Evolutionary conservation across 2,113 vertebrate species (phyloP), one percentile per base, ranked within the genome.

Genomic region (Vulpes vulpes): DNA sequence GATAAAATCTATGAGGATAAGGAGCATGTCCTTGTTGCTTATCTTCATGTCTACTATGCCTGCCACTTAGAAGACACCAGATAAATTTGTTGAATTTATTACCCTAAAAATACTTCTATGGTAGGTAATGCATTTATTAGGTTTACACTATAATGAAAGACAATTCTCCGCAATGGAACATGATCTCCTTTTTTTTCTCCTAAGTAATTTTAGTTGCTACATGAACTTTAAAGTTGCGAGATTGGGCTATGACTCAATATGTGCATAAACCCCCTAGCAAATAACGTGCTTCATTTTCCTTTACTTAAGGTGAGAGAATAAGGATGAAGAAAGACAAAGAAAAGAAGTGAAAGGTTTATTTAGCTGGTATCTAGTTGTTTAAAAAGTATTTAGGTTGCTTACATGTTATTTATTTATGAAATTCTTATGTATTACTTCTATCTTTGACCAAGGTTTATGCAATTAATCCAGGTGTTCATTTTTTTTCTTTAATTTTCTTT

Each of bases 71-170:
- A 53, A 74, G 32, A 49, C 25, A 86, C 64, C 82, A 17, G 17
- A 49, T 81, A 85, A 85, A 59, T 78, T 62, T 88, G 20, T 80
- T 94, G 60, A 97, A 51, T 95, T 22, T 80, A 71, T 95, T 91
- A 60, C 23, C 6, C 7, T 78, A 51, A 94, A 96, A 96, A n/a
- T 67, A 35, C 11, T 51, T 74, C 14, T 59, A 3, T 55, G 27
- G 12, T 76, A 25, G 14, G 17, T 87, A 51, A 87, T 79, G 1
- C 35, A 84, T 49, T 90, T 35, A 59, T 67, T 88, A 55, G n/a
- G 43, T 85, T 92, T 69, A 95, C 4, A 38, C 22, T 80, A 64
- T 59, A 94, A 17, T 85, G 76, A 92, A 89, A 83, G 30, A 43
- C 1, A 53, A 1, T 79, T 91, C 20, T 92, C 20, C 10, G 23